Conservation (phyloP, 2,888 invertebrate species). For the Andrena camellia region DNA sequence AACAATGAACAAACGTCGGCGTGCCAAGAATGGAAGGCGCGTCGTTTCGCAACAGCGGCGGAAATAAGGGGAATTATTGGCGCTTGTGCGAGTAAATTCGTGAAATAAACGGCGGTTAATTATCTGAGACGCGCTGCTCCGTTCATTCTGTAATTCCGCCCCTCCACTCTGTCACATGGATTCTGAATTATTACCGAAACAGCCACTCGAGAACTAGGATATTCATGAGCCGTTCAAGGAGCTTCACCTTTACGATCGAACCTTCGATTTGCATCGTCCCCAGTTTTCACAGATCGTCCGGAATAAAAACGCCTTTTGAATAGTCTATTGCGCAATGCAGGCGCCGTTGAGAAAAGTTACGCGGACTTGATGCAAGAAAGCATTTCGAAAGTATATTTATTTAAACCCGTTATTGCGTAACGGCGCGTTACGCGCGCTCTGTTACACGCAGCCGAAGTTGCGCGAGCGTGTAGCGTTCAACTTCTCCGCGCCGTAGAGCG, state of each 20-base stretch:
- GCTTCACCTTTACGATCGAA: not conserved
- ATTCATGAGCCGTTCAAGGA: not conserved
- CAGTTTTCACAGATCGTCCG: not conserved
- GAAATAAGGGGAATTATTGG: not conserved
- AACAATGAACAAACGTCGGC: constrained; percentile 37
- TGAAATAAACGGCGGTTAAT: not conserved
- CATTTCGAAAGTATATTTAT: constrained; percentile 57
- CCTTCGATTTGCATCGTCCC: not conserved
- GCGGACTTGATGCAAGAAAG: constrained; percentile 42
- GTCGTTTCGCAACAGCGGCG: constrained; percentile 21
- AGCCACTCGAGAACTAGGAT: not conserved
- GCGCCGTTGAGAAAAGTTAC: constrained; percentile 30
- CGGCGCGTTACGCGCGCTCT: constrained; percentile 5
- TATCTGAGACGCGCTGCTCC: not conserved
- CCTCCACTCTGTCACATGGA: not conserved
- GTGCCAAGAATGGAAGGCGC: constrained; percentile 9
- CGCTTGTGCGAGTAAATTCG: not conserved
- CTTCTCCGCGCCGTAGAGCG: not conserved
- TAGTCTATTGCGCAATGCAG: constrained; percentile 25
- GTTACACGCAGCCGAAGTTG: constrained; percentile 15
- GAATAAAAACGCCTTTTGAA: constrained; percentile 13
- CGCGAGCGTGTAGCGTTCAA: not conserved
- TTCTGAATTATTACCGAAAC: not conserved
- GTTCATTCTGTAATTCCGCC: not conserved
- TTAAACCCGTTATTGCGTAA: constrained; percentile 41